Conservation (phyloP, 2,888 invertebrate species). For the Dorcus hopei region DNA sequence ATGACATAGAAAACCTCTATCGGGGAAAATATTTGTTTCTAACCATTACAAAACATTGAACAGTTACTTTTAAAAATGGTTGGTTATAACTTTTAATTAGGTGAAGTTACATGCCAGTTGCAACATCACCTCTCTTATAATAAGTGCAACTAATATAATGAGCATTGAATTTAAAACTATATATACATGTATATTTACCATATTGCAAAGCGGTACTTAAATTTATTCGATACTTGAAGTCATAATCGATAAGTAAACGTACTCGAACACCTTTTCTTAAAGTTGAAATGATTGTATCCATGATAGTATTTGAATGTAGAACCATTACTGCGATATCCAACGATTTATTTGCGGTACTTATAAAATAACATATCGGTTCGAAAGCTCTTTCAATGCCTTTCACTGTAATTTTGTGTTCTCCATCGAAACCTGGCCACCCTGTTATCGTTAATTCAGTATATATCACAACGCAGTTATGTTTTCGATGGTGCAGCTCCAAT, state of each 20-base stretch:
- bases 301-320: constrained; percentile 28
- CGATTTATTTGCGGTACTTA: constrained; percentile 32
- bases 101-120: too few relatives aligned
- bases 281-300: constrained; percentile 31
- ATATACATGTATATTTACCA: neutral
- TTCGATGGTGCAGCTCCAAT: constrained; percentile 28
- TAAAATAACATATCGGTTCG: constrained; percentile 38
- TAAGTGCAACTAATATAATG: too few relatives aligned
- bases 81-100: too few relatives aligned
- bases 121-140: too few relatives aligned
- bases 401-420: constrained; percentile 3
- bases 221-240: constrained; percentile 30
- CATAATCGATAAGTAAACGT: constrained; percentile 37
- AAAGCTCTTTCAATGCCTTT: constrained; percentile 27
- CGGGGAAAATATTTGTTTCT: too few relatives aligned
- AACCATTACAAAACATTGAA: too few relatives aligned
- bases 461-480: constrained; percentile 40
- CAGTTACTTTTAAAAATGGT: too few relatives aligned
- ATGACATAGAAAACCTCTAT: too few relatives aligned
- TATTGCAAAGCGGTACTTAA: constrained; percentile 1
- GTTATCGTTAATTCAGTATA: constrained; percentile 27
- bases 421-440: constrained; percentile 33
- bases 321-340: constrained; percentile 39
- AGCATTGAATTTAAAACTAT: neutral
- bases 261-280: constrained; percentile 35